phyloP scores from a whole-genome alignment of 1,140 invertebrate genomes.

The Yoshiicerus persimilis region DNA sequence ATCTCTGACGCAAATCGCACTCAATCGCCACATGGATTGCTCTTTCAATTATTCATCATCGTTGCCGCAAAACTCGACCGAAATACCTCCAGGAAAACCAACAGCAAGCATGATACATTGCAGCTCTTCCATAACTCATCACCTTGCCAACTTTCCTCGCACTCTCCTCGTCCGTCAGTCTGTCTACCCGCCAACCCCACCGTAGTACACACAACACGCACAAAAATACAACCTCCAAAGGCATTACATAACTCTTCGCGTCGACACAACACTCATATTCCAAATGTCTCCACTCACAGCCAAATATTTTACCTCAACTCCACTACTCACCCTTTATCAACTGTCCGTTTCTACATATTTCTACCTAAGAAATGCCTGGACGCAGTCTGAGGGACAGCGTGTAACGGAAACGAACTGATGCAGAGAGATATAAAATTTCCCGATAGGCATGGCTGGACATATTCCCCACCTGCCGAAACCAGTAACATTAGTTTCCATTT shows the following conservation, averaged over 20 bases:
- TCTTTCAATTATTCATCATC: slow-evolving; percentile 34
- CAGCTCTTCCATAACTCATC: slow-evolving; percentile 6
- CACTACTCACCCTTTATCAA: not conserved
- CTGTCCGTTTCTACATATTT: too few relatives aligned
- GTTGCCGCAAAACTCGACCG: not conserved
- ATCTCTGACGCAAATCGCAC: slow-evolving; percentile 22
- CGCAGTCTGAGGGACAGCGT: too few relatives aligned
- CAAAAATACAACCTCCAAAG: not conserved
- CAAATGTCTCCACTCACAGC: not conserved
- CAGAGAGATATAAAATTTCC: too few relatives aligned
- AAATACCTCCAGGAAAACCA: not conserved
- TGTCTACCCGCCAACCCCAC: not conserved
- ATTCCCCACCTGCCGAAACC: too few relatives aligned
- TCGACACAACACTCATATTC: not conserved
- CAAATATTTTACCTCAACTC: not conserved
- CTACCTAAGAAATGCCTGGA: too few relatives aligned
- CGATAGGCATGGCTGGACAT: too few relatives aligned
- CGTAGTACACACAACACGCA: not conserved
- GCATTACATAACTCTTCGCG: not conserved
- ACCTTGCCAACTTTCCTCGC: not conserved
- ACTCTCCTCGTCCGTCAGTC: not conserved
- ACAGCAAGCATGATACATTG: slow-evolving; percentile 7
- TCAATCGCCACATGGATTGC: slow-evolving; percentile 30
- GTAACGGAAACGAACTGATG: too few relatives aligned
- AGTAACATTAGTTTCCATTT: too few relatives aligned